Percentiles rank a stretch among this genome's conserved stretches.
Conservation (phyloP, 2,888 invertebrate species). For the Ephialtes manifestator region DNA sequence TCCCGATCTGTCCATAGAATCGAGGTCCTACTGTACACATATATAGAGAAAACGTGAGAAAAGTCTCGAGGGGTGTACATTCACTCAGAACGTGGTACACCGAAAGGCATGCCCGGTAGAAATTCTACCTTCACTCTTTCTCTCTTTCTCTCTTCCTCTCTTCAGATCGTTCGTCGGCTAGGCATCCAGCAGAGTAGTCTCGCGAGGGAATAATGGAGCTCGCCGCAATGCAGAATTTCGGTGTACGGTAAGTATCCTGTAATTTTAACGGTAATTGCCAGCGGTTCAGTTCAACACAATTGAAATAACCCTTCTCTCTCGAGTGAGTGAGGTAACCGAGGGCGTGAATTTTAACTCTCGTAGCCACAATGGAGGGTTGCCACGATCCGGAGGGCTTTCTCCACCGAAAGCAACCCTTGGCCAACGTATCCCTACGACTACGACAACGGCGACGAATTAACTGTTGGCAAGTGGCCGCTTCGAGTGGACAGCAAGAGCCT, state of each 20-base stretch:
- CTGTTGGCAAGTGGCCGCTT: conserved; percentile 1
- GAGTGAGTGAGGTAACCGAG: background rate
- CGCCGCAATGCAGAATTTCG: conserved; percentile 82
- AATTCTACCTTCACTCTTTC: conserved; percentile 36
- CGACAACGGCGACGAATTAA: conserved; percentile 26
- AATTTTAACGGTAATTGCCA: conserved; percentile 82
- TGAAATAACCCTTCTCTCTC: conserved; percentile 78
- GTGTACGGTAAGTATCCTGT: conserved; percentile 81
- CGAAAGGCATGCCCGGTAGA: conserved; percentile 47
- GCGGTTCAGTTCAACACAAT: conserved; percentile 78
- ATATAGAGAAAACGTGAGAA: conserved; percentile 33
- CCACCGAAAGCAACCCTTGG: background rate
- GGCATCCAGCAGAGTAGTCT: conserved; percentile 36
- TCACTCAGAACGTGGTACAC: conserved; percentile 25
- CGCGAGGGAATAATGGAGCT: conserved; percentile 80
- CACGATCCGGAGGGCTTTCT: background rate
- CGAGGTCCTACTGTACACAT: too few relatives aligned
- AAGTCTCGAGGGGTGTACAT: conserved; percentile 51
- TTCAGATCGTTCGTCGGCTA: conserved; percentile 30
- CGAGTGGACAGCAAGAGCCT: background rate
- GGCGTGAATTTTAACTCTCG: conserved; percentile 44
- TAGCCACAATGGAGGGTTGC: conserved; percentile 46
- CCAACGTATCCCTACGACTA: background rate
- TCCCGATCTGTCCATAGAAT: too few relatives aligned
- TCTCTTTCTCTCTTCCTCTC: conserved; percentile 18